Base-by-base conservation (phyloP, 92 coral and sea anemone genomes). In the Siderastrea radians region DNA sequence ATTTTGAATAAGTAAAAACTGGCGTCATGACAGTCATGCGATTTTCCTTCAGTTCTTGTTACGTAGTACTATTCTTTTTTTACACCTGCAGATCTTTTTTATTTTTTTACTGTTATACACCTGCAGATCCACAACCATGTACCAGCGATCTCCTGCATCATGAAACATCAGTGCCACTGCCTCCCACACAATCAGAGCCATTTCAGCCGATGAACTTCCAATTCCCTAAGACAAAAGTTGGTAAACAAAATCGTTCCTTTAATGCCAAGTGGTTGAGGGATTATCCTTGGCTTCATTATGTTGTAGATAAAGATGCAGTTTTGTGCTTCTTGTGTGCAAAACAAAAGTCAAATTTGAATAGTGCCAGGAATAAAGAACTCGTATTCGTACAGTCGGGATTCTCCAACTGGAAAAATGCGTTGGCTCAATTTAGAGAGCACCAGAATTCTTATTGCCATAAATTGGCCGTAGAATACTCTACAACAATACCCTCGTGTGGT, bases 241-340 rank as follows among this genome's bases (percentile, higher is more conserved):
- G 90, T 76, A 60, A 80, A 72, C 87, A 87, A 89, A 88, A 80
- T 68, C 94, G 91, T 79, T 71, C 91, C 2, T 94, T 94, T 89
- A 86, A 91, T 67, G 75, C 88, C 63, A 91, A 76, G 85, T 94
- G 94, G 97, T 94, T 89, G 58, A 89, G 80, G 49, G 88, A 89
- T 75, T 95, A 82, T 76, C 93, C 92, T 63, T 92, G 93, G 95
- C 85, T 94, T 26, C 95, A 94, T 85, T 94, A 86, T 84, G 84
- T 90, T 68, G 95, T 92, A 73, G 74, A 85, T 75, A 78, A 74
- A 15, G 91, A 94, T 90, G 88, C 95, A 62, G 94, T 81, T 70
- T 83, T 94, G 66, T 94, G 88, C 68, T 84, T 86, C 76, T 45
- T 87, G 52, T 90, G 92, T 77, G 86, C 91, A 62, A 47, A 84